phyloP scores from a whole-genome alignment of 2,113 vertebrate genomes.

The Cercopithecus mona region DNA sequence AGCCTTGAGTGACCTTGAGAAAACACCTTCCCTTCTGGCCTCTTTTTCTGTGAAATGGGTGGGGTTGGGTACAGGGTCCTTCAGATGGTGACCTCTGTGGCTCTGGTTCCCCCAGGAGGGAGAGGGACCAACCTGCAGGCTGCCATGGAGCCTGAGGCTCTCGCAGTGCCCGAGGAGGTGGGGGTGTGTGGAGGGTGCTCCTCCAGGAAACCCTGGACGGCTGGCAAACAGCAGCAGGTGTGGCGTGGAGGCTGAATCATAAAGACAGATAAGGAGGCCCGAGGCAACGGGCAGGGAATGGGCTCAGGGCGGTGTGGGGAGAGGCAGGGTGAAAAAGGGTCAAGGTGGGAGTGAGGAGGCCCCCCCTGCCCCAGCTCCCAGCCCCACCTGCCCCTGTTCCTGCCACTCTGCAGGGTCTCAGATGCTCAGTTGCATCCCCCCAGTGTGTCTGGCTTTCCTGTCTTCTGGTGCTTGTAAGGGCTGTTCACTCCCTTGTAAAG shows the following conservation, averaged over 20 bases:
- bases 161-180: background rate
- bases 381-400: background rate
- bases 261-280: constrained; percentile 55
- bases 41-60: constrained; percentile 10
- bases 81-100: background rate
- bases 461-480: background rate
- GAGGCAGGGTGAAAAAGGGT: background rate
- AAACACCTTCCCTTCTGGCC: background rate
- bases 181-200: background rate
- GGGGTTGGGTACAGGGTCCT: background rate
- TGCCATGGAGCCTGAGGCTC: background rate
- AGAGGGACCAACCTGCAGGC: background rate
- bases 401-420: fast-evolving
- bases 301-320: background rate
- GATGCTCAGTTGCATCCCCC: background rate
- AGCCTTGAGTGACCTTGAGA: background rate
- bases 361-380: background rate
- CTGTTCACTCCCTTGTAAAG: background rate
- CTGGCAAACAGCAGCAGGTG: constrained; percentile 55
- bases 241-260: background rate
- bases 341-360: background rate
- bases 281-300: background rate
- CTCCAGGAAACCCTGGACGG: constrained; percentile 18
- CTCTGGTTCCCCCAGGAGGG: background rate
- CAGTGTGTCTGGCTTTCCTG: background rate